A percentile compares a stretch with the other conserved stretches of the same genome.
phyloP scores from a whole-genome alignment of 2,888 invertebrate species.

The Habroteleia sp. region DNA sequence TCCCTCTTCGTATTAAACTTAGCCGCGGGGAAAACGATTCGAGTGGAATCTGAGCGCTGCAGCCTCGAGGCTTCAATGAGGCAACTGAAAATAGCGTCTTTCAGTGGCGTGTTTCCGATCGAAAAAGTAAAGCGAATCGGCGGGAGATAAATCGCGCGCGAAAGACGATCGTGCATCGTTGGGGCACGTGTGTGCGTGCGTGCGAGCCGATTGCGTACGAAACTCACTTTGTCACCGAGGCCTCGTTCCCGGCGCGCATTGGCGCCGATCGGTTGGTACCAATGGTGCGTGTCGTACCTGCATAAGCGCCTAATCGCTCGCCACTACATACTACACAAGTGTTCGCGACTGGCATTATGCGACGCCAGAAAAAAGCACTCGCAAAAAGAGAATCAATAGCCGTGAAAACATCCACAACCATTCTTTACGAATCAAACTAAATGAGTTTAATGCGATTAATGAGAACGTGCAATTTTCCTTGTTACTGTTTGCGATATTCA shows the following conservation, averaged over 20 bases:
- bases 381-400: too few relatives aligned
- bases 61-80: constrained; percentile 41
- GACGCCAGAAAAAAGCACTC: not conserved
- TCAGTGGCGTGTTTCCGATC: constrained; percentile 58
- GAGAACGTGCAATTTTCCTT: too few relatives aligned
- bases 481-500: too few relatives aligned
- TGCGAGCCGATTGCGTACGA: constrained; percentile 72
- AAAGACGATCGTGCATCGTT: constrained; percentile 48
- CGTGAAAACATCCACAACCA: too few relatives aligned
- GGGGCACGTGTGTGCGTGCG: constrained; percentile 47
- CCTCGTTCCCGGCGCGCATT: constrained; percentile 65
- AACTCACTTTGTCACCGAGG: constrained; percentile 76
- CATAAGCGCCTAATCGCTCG: constrained; percentile 61
- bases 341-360: constrained; percentile 1
- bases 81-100: constrained; percentile 59
- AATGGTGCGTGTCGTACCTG: constrained; percentile 52
- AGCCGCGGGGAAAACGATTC: constrained; percentile 58
- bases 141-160: constrained; percentile 50
- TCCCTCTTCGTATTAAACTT: constrained; percentile 58
- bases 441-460: too few relatives aligned
- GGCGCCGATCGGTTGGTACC: constrained; percentile 60
- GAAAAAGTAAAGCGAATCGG: constrained; percentile 55
- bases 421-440: too few relatives aligned
- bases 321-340: constrained; percentile 14
- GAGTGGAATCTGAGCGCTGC: constrained; percentile 47